Evolutionary conservation across 2,797 vertebrate species (phyloP).

Genomic region (Aeoliscus strigatus): DNA sequence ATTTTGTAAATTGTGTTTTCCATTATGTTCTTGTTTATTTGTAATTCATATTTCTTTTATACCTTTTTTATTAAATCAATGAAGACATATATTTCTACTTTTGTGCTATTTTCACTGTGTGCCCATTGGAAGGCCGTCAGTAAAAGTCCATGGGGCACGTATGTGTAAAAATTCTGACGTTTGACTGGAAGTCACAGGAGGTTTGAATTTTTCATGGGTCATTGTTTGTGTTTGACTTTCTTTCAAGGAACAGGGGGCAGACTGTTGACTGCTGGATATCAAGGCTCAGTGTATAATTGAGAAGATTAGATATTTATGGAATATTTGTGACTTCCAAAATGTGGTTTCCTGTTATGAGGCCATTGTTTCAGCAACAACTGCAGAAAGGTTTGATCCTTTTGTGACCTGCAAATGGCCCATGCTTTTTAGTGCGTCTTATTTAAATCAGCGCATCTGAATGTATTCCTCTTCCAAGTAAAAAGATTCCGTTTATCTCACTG

Average conservation of each 20-base stretch:
- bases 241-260: neutral
- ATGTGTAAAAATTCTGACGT: too few species aligned
- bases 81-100: too few species aligned
- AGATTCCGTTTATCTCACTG: neutral
- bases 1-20: too few species aligned
- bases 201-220: constrained; percentile 19
- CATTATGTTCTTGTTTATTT: too few species aligned
- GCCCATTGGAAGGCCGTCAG: too few species aligned
- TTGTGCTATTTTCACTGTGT: too few species aligned
- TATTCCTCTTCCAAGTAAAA: neutral
- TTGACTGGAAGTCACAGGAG: too few species aligned
- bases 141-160: too few species aligned
- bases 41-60: too few species aligned
- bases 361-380: neutral
- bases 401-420: neutral
- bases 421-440: neutral
- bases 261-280: neutral
- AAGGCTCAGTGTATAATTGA: neutral
- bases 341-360: neutral
- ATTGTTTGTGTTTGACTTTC: neutral
- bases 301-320: neutral
- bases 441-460: neutral
- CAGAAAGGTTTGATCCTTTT: neutral
- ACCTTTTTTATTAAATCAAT: too few species aligned
- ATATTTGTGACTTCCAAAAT: neutral